Evolutionary conservation across 1,140 invertebrate species (phyloP).

Genomic region (Ceratosolen fusciceps): DNA sequence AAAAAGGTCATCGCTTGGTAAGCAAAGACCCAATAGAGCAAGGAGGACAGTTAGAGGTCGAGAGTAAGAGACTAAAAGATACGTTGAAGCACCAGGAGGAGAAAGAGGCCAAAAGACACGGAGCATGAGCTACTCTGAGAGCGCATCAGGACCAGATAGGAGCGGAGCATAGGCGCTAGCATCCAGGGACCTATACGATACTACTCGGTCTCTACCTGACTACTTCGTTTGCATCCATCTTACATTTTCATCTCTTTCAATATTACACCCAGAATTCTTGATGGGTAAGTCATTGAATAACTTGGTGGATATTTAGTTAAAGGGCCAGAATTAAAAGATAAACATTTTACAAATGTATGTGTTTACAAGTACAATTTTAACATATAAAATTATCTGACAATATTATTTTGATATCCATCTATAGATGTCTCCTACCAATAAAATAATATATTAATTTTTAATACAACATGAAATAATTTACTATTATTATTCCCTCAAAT

Average conservation of each 20-base stretch:
- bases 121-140: not conserved
- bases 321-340: too few species aligned
- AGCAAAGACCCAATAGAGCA: not conserved
- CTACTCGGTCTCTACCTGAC: not conserved
- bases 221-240: not conserved
- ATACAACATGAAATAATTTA: too few species aligned
- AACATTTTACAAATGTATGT: too few species aligned
- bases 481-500: too few species aligned
- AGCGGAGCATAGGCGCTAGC: slow-evolving; percentile 24
- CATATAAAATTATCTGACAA: too few species aligned
- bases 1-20: slow-evolving; percentile 32
- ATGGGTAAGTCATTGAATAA: not conserved
- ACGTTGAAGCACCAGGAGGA: not conserved
- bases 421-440: too few species aligned
- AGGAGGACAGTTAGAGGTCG: slow-evolving; percentile 33
- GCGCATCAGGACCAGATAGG: not conserved
- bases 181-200: not conserved
- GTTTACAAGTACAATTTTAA: too few species aligned
- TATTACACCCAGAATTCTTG: not conserved
- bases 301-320: not conserved
- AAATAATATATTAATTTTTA: too few species aligned
- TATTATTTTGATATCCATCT: too few species aligned
- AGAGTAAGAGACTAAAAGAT: not conserved
- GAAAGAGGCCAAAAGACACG: not conserved
- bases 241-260: not conserved